These are phyloP conservation scores for Heliothis virescens DNA, from an alignment of 1,140 invertebrate species.

Conservation along the genomic window DNA sequence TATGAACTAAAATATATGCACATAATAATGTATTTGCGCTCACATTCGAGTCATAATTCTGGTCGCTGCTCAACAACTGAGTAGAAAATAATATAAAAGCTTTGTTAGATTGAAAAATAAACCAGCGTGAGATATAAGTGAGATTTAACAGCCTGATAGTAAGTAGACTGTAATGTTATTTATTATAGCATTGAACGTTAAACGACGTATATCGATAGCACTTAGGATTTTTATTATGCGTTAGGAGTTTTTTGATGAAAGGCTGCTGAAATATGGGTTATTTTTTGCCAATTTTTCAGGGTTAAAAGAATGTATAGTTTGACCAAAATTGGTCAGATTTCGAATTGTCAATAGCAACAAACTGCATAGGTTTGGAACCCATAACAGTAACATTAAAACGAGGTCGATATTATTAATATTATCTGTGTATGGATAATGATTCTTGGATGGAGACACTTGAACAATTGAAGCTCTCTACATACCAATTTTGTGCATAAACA, in stretches of 20 bases:
- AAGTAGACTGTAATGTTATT: constrained; percentile 26
- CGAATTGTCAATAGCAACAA: no score
- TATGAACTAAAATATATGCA: neutral
- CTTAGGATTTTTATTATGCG: constrained; percentile 10
- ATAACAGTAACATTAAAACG: no score
- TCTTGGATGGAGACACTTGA: no score
- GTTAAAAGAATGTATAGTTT: no score
- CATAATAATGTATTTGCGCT: neutral
- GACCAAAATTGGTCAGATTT: no score
- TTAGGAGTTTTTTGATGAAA: constrained; percentile 12
- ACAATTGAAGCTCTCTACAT: no score
- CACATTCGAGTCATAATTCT: neutral
- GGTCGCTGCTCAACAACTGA: neutral
- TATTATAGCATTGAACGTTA: constrained; percentile 7
- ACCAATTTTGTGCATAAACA: no score
- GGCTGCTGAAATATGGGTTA: neutral
- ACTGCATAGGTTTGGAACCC: no score
- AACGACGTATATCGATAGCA: constrained; percentile 12
- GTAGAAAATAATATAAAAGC: neutral
- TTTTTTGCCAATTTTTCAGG: no score
- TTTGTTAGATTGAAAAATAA: constrained; percentile 19
- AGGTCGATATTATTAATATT: no score
- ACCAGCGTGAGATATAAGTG: constrained; percentile 18
- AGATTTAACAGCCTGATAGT: constrained; percentile 27
- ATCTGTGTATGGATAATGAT: no score